A percentile compares a stretch with the other conserved stretches of the same genome.
Evolutionary conservation across 2,888 invertebrate species (phyloP).

Genomic region (Caenorhabditis drosophilae): DNA sequence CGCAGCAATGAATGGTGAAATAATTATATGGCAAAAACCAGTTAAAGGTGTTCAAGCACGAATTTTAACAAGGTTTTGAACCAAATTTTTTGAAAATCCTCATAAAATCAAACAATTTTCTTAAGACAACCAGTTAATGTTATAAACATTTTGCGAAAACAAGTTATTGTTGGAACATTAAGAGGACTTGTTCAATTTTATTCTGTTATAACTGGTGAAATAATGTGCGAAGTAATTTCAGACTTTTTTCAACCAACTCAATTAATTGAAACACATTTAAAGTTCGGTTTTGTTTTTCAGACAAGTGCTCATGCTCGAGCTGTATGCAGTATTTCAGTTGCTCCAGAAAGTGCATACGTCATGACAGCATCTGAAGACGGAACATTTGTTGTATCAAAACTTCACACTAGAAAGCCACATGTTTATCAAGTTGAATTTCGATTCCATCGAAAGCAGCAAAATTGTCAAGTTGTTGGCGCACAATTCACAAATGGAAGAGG

Average conservation of each 20-base stretch:
- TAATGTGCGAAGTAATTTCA: slow-evolving; percentile 50
- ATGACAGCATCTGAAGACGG: slow-evolving; percentile 61
- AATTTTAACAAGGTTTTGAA: slow-evolving; percentile 54
- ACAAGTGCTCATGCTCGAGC: slow-evolving; percentile 53
- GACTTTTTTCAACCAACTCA: background rate
- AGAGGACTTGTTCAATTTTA: slow-evolving; percentile 50
- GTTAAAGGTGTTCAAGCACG: slow-evolving; percentile 51
- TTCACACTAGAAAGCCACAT: slow-evolving; percentile 67
- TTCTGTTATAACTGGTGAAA: slow-evolving; percentile 41
- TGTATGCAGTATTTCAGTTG: slow-evolving; percentile 61
- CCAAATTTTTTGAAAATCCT: background rate
- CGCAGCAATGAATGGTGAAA: slow-evolving; percentile 50
- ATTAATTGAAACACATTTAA: background rate
- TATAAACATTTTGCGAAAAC: slow-evolving; percentile 63
- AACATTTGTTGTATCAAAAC: slow-evolving; percentile 60
- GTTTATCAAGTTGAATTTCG: slow-evolving; percentile 64
- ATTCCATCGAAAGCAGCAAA: slow-evolving; percentile 40
- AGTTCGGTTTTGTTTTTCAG: slow-evolving; percentile 26
- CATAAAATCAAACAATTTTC: slow-evolving; percentile 1
- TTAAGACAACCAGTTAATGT: slow-evolving; percentile 47
- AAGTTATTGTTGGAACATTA: slow-evolving; percentile 57
- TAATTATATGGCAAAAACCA: slow-evolving; percentile 62
- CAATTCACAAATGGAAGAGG: slow-evolving; percentile 64
- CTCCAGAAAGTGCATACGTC: slow-evolving; percentile 68
- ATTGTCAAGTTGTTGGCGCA: slow-evolving; percentile 55